Percentiles rank a stretch among this genome's conserved stretches.
These are phyloP conservation scores for Cacoxenus indagator DNA, from an alignment of 2,888 invertebrate genomes.

Conservation along the genomic window DNA sequence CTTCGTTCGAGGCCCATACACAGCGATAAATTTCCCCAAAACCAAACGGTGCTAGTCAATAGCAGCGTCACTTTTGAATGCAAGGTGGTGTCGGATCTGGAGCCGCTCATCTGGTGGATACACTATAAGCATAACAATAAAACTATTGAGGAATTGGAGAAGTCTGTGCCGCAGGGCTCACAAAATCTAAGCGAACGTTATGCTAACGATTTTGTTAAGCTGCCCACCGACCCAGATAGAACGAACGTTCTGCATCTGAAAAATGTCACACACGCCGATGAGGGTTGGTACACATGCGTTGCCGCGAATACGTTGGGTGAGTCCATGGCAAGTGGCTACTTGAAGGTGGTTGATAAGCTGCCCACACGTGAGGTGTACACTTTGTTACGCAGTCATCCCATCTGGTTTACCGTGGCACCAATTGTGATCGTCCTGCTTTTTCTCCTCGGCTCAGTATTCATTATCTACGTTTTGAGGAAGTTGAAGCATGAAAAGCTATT, in stretches of 20 bases:
- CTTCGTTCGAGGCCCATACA: constrained; percentile 88
- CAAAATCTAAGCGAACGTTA: constrained; percentile 22
- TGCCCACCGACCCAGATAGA: constrained; percentile 43
- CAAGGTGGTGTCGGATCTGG: constrained; percentile 86
- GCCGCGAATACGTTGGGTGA: constrained; percentile 90
- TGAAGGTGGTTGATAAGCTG: constrained; percentile 78
- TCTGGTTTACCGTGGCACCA: constrained; percentile 75
- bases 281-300: constrained; percentile 96
- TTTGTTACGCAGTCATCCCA: constrained; percentile 71
- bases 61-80: constrained; percentile 82
- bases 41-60: constrained; percentile 83
- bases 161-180: constrained; percentile 37
- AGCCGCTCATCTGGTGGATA: constrained; percentile 87
- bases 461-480: constrained; percentile 79
- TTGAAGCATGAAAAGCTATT: constrained; percentile 84
- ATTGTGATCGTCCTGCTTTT: constrained; percentile 73
- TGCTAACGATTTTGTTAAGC: constrained; percentile 36
- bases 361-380: constrained; percentile 48
- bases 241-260: constrained; percentile 79
- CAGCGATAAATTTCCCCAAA: constrained; percentile 84
- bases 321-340: constrained; percentile 83
- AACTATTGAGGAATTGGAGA: constrained; percentile 45
- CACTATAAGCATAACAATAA: constrained; percentile 60
- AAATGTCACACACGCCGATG: constrained; percentile 90
- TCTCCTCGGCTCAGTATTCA: constrained; percentile 65